phyloP scores from a whole-genome alignment of 2,797 vertebrate genomes.

The Rhynchonycteris naso region DNA sequence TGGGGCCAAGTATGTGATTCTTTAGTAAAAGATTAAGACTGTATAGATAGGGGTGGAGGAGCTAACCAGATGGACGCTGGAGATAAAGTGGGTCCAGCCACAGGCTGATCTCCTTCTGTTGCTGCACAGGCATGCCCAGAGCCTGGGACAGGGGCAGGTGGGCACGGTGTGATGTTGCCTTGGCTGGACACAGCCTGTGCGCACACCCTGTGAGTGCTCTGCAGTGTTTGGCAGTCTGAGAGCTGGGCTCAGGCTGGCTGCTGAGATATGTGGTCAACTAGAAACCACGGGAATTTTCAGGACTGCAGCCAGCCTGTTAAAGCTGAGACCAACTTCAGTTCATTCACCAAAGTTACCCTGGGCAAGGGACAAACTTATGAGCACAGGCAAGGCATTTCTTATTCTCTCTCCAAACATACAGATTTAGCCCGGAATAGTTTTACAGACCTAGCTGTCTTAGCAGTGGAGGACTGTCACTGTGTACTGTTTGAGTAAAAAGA shows the following conservation, averaged over 20 bases:
- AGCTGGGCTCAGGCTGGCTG: not conserved
- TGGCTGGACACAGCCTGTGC: not conserved
- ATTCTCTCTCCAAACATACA: not conserved
- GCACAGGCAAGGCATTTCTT: not conserved
- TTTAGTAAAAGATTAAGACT: not conserved
- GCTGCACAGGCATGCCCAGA: not conserved
- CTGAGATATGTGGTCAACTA: not conserved
- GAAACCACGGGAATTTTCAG: conserved; percentile 3
- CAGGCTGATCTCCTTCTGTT: not conserved
- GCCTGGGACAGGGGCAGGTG: too few relatives aligned
- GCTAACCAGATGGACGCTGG: not conserved
- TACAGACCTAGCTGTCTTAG: not conserved
- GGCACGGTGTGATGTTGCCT: not conserved
- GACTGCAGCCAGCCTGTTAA: not conserved
- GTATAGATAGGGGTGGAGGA: not conserved
- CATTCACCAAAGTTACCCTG: not conserved
- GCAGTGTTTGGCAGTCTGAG: not conserved
- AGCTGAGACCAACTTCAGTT: not conserved
- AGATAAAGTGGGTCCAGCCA: not conserved
- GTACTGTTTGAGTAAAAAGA: not conserved
- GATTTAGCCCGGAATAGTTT: not conserved
- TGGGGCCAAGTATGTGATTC: not conserved
- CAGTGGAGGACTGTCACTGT: not conserved
- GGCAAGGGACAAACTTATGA: not conserved
- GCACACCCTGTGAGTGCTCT: not conserved